Evolutionary conservation across 2,113 vertebrate genomes (phyloP).

Genomic region (Pedionomus torquatus): DNA sequence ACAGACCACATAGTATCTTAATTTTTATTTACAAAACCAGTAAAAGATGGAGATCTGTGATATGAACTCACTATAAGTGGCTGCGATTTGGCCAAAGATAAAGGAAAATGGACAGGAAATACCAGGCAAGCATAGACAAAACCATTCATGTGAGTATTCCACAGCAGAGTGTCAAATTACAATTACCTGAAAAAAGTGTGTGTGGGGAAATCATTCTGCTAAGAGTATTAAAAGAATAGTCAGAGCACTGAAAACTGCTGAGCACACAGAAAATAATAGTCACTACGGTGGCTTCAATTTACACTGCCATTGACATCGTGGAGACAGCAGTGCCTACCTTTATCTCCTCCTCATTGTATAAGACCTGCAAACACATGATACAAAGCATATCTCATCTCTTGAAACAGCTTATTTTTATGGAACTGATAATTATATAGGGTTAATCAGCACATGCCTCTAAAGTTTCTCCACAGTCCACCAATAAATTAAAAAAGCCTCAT

Average conservation of each 20-base stretch:
- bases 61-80: not conserved
- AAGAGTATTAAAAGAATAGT: not conserved
- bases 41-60: not conserved
- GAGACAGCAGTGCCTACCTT: not conserved
- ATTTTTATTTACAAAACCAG: not conserved
- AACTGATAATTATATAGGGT: not conserved
- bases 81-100: not conserved
- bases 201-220: not conserved
- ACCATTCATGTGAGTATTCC: not conserved
- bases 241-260: not conserved
- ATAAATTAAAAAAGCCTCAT: not conserved
- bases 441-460: not conserved
- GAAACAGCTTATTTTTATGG: not conserved
- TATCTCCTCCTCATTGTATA: not conserved
- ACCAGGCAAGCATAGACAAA: not conserved
- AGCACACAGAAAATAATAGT: not conserved
- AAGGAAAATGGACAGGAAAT: not conserved
- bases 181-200: not conserved
- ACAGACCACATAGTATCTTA: not conserved
- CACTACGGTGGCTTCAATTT: not conserved
- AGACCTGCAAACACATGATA: not conserved
- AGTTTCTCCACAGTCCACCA: not conserved
- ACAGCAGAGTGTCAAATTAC: not conserved
- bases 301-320: not conserved
- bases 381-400: not conserved